phyloP scores from a whole-genome alignment of 2,113 vertebrate species.

The Calonectris borealis region DNA sequence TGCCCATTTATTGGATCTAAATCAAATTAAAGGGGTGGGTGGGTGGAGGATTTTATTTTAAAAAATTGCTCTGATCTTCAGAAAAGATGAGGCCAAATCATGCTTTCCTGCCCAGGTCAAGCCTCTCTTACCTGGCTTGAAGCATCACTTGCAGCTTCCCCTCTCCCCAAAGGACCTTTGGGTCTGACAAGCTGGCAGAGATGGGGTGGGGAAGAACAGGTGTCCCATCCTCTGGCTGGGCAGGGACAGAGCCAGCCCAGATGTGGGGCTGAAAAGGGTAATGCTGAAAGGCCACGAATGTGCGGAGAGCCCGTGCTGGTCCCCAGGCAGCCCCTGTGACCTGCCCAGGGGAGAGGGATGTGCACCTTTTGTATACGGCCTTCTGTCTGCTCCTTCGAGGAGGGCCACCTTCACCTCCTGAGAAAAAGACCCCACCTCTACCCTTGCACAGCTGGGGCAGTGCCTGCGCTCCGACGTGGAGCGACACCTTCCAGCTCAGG shows the following conservation, averaged over 20 bases:
- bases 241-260: background rate
- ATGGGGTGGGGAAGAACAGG: accelerated
- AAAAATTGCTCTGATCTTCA: background rate
- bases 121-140: background rate
- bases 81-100: background rate
- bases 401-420: background rate
- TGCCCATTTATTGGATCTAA: background rate
- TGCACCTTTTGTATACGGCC: background rate
- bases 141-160: background rate
- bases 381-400: background rate
- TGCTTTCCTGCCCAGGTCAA: background rate
- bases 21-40: background rate
- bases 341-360: accelerated
- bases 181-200: background rate
- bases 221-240: background rate
- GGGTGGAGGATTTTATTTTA: background rate
- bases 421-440: background rate
- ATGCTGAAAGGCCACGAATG: background rate
- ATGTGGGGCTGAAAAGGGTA: background rate
- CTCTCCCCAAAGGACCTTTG: background rate
- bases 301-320: background rate
- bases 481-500: background rate
- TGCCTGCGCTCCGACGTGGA: accelerated
- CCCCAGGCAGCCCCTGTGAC: background rate
- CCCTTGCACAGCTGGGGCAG: background rate